phyloP scores from a whole-genome alignment of 2,888 invertebrate species.

The Rhorus exstirpatorius region DNA sequence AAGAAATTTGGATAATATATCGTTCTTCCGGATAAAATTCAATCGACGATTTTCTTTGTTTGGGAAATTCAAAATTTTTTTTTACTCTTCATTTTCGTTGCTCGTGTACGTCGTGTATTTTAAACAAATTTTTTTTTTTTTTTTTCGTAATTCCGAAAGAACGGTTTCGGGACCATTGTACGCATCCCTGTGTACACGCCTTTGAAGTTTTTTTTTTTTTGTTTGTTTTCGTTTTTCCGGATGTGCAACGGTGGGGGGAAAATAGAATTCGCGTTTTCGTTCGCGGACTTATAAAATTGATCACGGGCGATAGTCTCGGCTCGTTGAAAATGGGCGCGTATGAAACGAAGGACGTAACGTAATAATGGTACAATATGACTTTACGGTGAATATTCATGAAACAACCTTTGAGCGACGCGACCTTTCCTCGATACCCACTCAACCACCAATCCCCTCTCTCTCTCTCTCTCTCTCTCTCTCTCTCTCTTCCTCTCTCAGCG shows the following conservation, averaged over 20 bases:
- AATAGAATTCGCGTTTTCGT: conserved; percentile 18
- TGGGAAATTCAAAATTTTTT: too few relatives aligned
- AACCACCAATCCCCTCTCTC: conserved; percentile 43
- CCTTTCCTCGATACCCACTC: conserved; percentile 68
- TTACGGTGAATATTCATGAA: conserved; percentile 61
- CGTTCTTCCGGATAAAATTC: too few relatives aligned
- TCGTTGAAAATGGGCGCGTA: conserved; percentile 56
- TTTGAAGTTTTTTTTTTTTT: neutral
- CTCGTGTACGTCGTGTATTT: too few relatives aligned
- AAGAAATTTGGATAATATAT: too few relatives aligned
- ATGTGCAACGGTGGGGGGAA: neutral
- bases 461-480: neutral
- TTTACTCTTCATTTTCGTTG: too few relatives aligned
- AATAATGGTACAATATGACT: conserved; percentile 1
- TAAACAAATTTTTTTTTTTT: too few relatives aligned
- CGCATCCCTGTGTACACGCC: too few relatives aligned
- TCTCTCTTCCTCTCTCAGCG: neutral
- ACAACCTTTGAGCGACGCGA: conserved; percentile 57
- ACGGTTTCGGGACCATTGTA: neutral
- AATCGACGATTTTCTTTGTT: too few relatives aligned
- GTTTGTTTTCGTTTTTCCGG: conserved; percentile 20
- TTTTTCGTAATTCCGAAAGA: too few relatives aligned
- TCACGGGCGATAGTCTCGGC: conserved; percentile 52
- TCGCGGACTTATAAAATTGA: conserved; percentile 41
- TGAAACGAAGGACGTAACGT: conserved; percentile 51